Evolutionary conservation across 2,113 vertebrate genomes (phyloP).

Genomic region (Numenius arquata): DNA sequence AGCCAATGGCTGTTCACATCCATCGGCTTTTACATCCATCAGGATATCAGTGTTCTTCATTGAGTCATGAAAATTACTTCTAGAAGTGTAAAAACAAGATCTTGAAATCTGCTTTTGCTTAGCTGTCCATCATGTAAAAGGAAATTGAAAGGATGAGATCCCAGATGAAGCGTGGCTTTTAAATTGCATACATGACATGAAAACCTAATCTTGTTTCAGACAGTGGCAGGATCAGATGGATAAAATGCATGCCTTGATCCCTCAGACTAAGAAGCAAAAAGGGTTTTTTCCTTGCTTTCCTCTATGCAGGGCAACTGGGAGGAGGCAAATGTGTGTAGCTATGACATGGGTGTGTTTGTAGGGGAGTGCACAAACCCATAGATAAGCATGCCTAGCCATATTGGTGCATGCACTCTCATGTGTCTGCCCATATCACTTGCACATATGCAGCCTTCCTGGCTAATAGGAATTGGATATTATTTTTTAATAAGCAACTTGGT

Average conservation of each 20-base stretch:
- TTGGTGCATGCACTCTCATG: fast-evolving
- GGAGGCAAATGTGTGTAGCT: background rate
- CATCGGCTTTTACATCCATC: background rate
- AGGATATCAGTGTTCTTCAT: background rate
- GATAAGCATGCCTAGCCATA: fast-evolving
- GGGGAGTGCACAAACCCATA: fast-evolving
- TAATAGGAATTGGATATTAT: background rate
- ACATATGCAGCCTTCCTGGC: background rate
- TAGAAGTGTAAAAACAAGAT: conserved; percentile 6
- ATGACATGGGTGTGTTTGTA: fast-evolving
- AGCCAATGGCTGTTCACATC: background rate
- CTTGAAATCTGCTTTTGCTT: background rate
- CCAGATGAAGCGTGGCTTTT: conserved; percentile 8
- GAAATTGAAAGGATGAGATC: conserved; percentile 11
- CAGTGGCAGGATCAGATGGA: conserved; percentile 1
- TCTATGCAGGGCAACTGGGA: background rate
- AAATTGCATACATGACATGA: background rate
- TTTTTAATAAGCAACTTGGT: background rate
- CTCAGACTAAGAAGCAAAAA: background rate
- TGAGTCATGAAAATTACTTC: background rate
- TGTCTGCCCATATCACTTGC: fast-evolving
- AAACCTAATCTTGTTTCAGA: conserved; percentile 2
- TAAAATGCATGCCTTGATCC: background rate
- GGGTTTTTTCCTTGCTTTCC: background rate
- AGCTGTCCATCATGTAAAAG: background rate